These are phyloP conservation scores for Drosophila mimica DNA, from an alignment of 2,888 invertebrate genomes.

Conservation along the genomic window DNA sequence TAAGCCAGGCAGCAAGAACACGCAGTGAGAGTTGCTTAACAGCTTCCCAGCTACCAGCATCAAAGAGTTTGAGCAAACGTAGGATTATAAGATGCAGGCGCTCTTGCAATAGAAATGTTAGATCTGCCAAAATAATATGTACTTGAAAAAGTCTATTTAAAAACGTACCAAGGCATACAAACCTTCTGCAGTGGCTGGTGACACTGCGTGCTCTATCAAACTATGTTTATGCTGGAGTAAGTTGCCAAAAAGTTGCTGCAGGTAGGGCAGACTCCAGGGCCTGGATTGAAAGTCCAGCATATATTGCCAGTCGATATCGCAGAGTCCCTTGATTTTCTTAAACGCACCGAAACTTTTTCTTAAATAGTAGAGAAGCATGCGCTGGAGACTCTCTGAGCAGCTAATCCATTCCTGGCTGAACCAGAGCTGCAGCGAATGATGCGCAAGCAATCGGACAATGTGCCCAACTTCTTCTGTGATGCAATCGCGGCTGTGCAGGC, in stretches of 20 bases:
- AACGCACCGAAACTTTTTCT: slow-evolving; percentile 55
- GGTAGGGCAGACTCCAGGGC: slow-evolving; percentile 77
- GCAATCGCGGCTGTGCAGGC: slow-evolving; percentile 46
- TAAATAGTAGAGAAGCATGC: slow-evolving; percentile 64
- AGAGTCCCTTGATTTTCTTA: slow-evolving; percentile 60
- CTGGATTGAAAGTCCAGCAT: slow-evolving; percentile 59
- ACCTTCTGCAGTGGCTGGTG: slow-evolving; percentile 60
- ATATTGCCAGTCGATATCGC: slow-evolving; percentile 77
- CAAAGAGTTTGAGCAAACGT: slow-evolving; percentile 81
- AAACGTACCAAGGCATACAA: background rate
- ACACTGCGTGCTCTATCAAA: slow-evolving; percentile 68
- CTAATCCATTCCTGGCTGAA: slow-evolving; percentile 79
- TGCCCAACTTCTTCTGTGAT: slow-evolving; percentile 48
- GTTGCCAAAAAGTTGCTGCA: slow-evolving; percentile 61
- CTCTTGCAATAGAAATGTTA: slow-evolving; percentile 71
- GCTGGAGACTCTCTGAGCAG: slow-evolving; percentile 52
- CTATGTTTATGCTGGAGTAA: slow-evolving; percentile 44
- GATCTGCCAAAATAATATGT: slow-evolving; percentile 51
- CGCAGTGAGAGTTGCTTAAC: slow-evolving; percentile 81
- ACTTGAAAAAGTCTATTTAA: background rate
- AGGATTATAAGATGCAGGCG: slow-evolving; percentile 74
- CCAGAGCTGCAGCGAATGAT: slow-evolving; percentile 77
- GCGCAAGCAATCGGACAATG: slow-evolving; percentile 65
- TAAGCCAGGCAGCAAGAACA: slow-evolving; percentile 78
- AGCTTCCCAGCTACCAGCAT: slow-evolving; percentile 78